Conservation (phyloP, 1,140 invertebrate species). For the Drosophila watanabei region DNA sequence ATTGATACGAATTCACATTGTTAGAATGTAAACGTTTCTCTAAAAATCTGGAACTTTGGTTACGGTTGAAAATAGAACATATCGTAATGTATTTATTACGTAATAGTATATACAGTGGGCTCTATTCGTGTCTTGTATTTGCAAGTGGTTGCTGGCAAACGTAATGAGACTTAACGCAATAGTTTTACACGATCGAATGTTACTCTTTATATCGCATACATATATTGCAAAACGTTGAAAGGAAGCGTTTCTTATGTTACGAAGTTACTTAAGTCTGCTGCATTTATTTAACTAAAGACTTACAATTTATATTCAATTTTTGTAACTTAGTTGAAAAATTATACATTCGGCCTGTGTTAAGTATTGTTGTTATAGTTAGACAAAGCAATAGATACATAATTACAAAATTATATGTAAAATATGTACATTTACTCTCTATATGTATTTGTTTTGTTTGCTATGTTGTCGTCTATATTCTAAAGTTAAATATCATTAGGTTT, state of each 20-base stretch:
- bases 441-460: slow-evolving; percentile 25
- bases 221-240: slow-evolving; percentile 37
- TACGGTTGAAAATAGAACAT: slow-evolving; percentile 46
- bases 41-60: background rate
- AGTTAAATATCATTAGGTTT: slow-evolving; percentile 48
- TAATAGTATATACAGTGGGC: slow-evolving; percentile 44
- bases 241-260: slow-evolving; percentile 33
- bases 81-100: slow-evolving; percentile 40
- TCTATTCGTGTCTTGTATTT: slow-evolving; percentile 32
- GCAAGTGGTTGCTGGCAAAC: slow-evolving; percentile 52
- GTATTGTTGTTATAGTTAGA: slow-evolving; percentile 59
- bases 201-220: slow-evolving; percentile 30
- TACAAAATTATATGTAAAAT: slow-evolving; percentile 81
- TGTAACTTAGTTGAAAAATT: slow-evolving; percentile 49
- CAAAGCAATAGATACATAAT: slow-evolving; percentile 76
- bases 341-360: slow-evolving; percentile 57
- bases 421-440: slow-evolving; percentile 63
- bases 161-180: slow-evolving; percentile 73
- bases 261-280: slow-evolving; percentile 14
- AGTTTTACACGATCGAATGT: slow-evolving; percentile 38
- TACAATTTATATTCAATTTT: slow-evolving; percentile 28
- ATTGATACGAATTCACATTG: background rate
- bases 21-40: too few species aligned
- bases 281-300: slow-evolving; percentile 49
- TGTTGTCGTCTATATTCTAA: slow-evolving; percentile 33